A percentile compares a stretch with the other conserved stretches of the same genome.
These are phyloP conservation scores for Mechanitis mazaeus DNA, from an alignment of 2,888 invertebrate genomes.

Conservation along the genomic window DNA sequence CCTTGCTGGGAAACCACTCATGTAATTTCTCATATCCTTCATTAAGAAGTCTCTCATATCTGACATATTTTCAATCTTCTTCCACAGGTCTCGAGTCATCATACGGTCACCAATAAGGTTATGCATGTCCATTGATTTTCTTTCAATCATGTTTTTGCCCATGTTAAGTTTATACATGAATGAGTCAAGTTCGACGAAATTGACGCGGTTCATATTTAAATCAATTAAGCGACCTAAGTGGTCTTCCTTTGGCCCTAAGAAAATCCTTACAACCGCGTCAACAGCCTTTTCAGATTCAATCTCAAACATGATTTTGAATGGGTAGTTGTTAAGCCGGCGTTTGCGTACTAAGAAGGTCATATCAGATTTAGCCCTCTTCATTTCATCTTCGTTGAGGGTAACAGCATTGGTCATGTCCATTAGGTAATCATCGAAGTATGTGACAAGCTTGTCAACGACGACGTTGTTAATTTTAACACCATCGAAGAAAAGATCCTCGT, in stretches of 20 bases:
- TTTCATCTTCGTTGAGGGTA: conserved; percentile 62
- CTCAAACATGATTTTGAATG: conserved; percentile 75
- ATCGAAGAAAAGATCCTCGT: conserved; percentile 77
- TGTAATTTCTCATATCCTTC: conserved; percentile 60
- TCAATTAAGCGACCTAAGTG: conserved; percentile 72
- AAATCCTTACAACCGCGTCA: conserved; percentile 80
- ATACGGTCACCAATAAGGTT: conserved; percentile 81
- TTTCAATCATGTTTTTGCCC: conserved; percentile 80
- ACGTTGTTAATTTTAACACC: conserved; percentile 80
- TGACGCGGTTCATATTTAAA: conserved; percentile 75
- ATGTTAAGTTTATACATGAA: conserved; percentile 77
- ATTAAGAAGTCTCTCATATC: conserved; percentile 49
- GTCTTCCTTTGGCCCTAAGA: conserved; percentile 82
- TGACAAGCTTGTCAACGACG: conserved; percentile 79
- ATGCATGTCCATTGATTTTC: conserved; percentile 79
- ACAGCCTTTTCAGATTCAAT: conserved; percentile 76
- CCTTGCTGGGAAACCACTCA: conserved; percentile 83
- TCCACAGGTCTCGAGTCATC: conserved; percentile 79
- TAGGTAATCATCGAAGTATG: conserved; percentile 82
- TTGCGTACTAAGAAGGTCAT: conserved; percentile 75
- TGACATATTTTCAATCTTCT: conserved; percentile 74
- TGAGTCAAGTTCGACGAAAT: conserved; percentile 80
- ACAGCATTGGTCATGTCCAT: conserved; percentile 80
- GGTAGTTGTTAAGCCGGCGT: conserved; percentile 79
- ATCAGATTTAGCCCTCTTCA: conserved; percentile 64